Percentiles rank a stretch among this genome's conserved stretches.
These are phyloP conservation scores for Acholoe squamosa DNA, from an alignment of 2,888 invertebrate species.

Conservation along the genomic window DNA sequence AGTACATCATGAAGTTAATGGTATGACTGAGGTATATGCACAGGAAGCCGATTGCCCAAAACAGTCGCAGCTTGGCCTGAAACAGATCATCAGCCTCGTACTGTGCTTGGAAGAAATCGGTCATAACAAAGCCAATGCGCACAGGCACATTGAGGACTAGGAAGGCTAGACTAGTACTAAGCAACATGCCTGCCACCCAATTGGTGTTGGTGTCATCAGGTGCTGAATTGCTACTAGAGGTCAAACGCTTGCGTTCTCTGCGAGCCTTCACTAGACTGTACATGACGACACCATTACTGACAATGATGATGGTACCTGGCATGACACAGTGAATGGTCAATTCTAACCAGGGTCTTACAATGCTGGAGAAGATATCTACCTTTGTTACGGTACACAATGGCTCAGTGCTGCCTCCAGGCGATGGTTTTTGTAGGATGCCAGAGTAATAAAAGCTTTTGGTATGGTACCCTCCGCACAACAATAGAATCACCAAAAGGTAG, in stretches of 20 bases:
- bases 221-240: too few relatives aligned
- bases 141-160: too few relatives aligned
- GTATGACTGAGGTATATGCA: too few relatives aligned
- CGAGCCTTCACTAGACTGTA: neutral
- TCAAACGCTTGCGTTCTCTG: neutral
- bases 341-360: slow-evolving; percentile 60
- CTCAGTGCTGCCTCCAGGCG: neutral
- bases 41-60: too few relatives aligned
- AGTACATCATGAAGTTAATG: too few relatives aligned
- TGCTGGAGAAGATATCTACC: neutral
- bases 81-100: too few relatives aligned
- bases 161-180: too few relatives aligned
- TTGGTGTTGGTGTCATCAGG: too few relatives aligned
- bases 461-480: slow-evolving; percentile 14
- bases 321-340: slow-evolving; percentile 29
- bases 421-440: neutral
- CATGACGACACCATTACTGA: slow-evolving; percentile 53
- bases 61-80: too few relatives aligned
- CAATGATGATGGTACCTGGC: slow-evolving; percentile 48
- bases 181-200: too few relatives aligned
- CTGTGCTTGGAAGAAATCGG: too few relatives aligned
- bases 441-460: slow-evolving; percentile 20
- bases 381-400: neutral
- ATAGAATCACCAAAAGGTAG: neutral
- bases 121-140: too few relatives aligned